A percentile compares a stretch with the other conserved stretches of the same genome.
phyloP scores from a whole-genome alignment of 2,113 vertebrate genomes.

The Lichenostomus cassidix region DNA sequence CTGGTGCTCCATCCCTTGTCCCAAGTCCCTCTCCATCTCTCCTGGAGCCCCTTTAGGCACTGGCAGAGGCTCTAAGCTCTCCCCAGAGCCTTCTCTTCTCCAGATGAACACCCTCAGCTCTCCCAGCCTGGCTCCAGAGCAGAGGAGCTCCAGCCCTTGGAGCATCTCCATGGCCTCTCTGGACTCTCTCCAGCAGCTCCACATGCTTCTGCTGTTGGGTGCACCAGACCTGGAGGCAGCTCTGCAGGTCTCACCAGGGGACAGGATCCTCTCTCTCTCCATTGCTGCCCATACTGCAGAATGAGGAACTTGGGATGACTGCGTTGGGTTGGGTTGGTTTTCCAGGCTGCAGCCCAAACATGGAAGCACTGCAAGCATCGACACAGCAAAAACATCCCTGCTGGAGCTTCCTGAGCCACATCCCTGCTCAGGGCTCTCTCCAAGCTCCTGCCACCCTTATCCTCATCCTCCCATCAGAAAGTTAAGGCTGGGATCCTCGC shows the following conservation, averaged over 20 bases:
- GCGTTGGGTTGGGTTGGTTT: accelerated
- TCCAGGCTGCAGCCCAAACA: neutral
- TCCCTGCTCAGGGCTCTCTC: neutral
- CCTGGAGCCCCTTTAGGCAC: neutral
- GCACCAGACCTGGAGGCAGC: neutral
- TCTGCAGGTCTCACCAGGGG: neutral
- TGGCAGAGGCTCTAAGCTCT: neutral
- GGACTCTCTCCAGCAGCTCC: neutral
- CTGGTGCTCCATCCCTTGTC: neutral
- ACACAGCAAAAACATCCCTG: accelerated
- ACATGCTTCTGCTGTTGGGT: neutral
- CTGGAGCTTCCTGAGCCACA: accelerated
- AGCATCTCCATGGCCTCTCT: accelerated
- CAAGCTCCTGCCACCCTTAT: accelerated
- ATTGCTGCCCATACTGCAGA: neutral
- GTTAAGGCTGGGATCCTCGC: accelerated
- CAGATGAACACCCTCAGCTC: neutral
- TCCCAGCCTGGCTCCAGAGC: neutral
- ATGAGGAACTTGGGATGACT: accelerated
- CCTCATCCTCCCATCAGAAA: neutral
- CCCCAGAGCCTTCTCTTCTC: neutral
- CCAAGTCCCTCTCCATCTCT: neutral
- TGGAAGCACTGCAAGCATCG: neutral
- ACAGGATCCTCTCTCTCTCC: neutral
- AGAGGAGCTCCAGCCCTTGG: neutral